A percentile compares a stretch with the other conserved stretches of the same genome.
phyloP scores from a whole-genome alignment of 2,888 invertebrate species.

The Chloroclystis v-ata region DNA sequence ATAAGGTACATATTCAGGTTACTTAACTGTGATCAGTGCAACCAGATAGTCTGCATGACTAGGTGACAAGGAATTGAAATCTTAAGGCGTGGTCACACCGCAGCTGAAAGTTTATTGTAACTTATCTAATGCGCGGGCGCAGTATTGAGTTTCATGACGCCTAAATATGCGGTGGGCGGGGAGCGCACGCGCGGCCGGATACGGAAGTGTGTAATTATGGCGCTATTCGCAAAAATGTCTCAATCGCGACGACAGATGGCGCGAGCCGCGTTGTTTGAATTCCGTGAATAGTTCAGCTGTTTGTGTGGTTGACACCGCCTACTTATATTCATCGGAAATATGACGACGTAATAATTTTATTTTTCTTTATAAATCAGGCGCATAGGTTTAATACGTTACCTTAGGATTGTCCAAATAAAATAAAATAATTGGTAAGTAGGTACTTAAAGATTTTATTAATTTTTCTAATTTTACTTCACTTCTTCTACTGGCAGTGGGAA shows the following conservation, averaged over 20 bases:
- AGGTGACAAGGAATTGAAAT: no score
- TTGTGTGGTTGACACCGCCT: constrained; percentile 59
- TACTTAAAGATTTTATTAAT: no score
- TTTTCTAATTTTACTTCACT: no score
- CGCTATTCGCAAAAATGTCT: constrained; percentile 74
- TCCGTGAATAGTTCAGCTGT: constrained; percentile 60
- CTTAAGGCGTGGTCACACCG: constrained; percentile 4
- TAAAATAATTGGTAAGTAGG: no score
- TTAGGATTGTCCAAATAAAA: no score
- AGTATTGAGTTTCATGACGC: constrained; percentile 58
- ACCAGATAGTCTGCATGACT: no score
- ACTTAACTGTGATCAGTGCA: no score
- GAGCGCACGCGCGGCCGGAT: constrained; percentile 72
- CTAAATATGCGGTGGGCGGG: constrained; percentile 57
- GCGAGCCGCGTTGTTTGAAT: constrained; percentile 59
- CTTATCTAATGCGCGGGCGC: constrained; percentile 25
- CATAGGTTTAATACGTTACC: no score
- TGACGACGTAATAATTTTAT: constrained; percentile 11
- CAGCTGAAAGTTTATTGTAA: constrained; percentile 30
- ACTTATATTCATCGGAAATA: constrained; percentile 32
- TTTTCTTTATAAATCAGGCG: no score
- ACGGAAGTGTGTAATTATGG: constrained; percentile 72
- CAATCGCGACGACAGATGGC: constrained; percentile 71
- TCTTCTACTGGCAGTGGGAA: no score
- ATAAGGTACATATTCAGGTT: no score